These are phyloP conservation scores for Suricata suricatta DNA, from an alignment of 2,113 vertebrate genomes.

Conservation along the genomic window DNA sequence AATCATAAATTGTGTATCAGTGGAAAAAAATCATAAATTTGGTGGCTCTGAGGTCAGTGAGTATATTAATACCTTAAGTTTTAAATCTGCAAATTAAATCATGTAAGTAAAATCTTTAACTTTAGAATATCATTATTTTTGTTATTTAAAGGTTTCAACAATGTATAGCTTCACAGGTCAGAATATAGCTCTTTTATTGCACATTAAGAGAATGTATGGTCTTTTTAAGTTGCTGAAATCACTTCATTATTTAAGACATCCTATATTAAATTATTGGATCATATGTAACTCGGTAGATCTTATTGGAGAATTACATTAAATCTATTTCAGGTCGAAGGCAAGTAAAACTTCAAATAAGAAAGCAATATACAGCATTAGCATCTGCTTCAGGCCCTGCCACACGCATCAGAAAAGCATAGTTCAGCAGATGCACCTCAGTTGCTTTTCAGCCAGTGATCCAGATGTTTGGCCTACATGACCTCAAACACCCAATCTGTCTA, in stretches of 20 bases:
- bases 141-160: neutral
- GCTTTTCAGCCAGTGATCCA: neutral
- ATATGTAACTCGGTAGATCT: neutral
- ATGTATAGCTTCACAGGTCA: neutral
- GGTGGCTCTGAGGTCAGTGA: neutral
- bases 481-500: neutral
- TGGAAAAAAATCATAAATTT: constrained; percentile 66
- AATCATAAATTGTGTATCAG: constrained; percentile 51
- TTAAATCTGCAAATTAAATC: neutral
- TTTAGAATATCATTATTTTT: neutral
- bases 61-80: neutral
- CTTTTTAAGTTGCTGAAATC: constrained; percentile 16
- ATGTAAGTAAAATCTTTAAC: neutral
- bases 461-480: neutral
- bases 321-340: constrained; percentile 20
- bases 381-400: neutral
- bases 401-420: neutral
- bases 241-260: neutral
- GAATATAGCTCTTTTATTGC: neutral
- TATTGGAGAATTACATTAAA: neutral
- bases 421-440: neutral
- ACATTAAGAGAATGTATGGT: neutral
- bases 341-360: constrained; percentile 11
- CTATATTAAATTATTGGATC: neutral
- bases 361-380: neutral